Evolutionary conservation across 1,140 invertebrate genomes (phyloP).

Genomic region (Apolygus lucorum): DNA sequence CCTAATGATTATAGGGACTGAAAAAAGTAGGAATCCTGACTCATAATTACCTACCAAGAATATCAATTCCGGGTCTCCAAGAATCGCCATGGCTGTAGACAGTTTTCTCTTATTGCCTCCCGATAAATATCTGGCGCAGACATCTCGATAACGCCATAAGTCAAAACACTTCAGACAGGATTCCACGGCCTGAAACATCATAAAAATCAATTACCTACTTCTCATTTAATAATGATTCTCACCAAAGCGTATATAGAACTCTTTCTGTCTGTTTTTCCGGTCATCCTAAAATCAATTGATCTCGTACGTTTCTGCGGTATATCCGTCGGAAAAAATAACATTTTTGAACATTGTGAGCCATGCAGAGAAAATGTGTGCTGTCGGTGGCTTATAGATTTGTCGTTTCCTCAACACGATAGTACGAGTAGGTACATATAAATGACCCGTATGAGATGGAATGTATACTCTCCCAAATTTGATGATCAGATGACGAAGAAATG

Average conservation of each 20-base stretch:
- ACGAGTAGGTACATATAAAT: no score
- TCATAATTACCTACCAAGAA: slow-evolving; percentile 42
- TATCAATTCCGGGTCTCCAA: slow-evolving; percentile 56
- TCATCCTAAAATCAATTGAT: neutral
- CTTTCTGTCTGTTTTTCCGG: neutral
- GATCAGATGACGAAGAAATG: no score
- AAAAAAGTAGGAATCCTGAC: neutral
- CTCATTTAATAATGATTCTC: no score
- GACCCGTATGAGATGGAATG: no score
- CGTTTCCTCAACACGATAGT: no score
- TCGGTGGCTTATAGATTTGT: no score
- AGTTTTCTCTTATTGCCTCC: slow-evolving; percentile 52
- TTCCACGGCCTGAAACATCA: slow-evolving; percentile 19
- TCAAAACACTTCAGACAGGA: slow-evolving; percentile 19
- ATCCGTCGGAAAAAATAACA: no score
- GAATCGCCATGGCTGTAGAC: slow-evolving; percentile 50
- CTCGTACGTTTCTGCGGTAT: no score
- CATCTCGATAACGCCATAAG: slow-evolving; percentile 27
- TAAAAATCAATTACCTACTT: no score
- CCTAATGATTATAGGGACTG: neutral
- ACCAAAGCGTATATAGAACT: neutral
- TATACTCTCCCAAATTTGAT: no score
- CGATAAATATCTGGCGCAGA: slow-evolving; percentile 46
- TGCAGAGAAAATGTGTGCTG: no score
- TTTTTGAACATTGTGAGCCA: no score